A percentile compares a stretch with the other conserved stretches of the same genome.
Evolutionary conservation across 1,140 invertebrate species (phyloP).

Genomic region (Centruroides vittatus): DNA sequence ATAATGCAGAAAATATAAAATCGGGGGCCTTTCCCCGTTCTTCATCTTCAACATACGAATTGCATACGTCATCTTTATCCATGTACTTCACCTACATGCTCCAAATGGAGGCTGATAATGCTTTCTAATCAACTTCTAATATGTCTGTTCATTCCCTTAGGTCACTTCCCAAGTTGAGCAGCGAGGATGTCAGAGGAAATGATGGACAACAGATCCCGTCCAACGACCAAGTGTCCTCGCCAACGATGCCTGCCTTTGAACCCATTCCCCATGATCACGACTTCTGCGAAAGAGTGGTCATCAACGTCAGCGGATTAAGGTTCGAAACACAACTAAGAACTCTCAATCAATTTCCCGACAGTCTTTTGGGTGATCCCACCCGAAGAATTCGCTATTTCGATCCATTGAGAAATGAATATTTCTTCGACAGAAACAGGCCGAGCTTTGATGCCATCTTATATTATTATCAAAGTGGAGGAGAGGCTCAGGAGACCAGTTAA

Average conservation of each 20-base stretch:
- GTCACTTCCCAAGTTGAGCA: conserved; percentile 93
- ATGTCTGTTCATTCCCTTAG: conserved; percentile 32
- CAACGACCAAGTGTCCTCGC: no score
- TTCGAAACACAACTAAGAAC: conserved; percentile 98
- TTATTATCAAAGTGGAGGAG: conserved; percentile 97
- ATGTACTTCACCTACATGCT: no score
- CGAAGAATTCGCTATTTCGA: conserved; percentile 90
- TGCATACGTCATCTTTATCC: no score
- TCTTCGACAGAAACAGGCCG: conserved; percentile 97
- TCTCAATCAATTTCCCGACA: conserved; percentile 96
- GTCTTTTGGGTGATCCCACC: conserved; percentile 85
- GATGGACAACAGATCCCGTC: neutral
- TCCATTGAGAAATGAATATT: conserved; percentile 96
- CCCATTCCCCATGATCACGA: conserved; percentile 92
- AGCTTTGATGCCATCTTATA: conserved; percentile 98
- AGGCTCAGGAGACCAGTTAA: conserved; percentile 90
- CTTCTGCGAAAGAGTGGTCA: conserved; percentile 92
- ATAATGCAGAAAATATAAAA: no score
- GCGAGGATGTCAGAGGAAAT: conserved; percentile 68
- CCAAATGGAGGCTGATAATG: no score
- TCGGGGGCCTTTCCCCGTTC: no score
- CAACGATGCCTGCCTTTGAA: conserved; percentile 53
- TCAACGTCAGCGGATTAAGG: conserved; percentile 95
- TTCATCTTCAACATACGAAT: no score
- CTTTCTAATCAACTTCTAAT: no score